Conservation (phyloP, 1,140 invertebrate species). For the Eufriesea mexicana region DNA sequence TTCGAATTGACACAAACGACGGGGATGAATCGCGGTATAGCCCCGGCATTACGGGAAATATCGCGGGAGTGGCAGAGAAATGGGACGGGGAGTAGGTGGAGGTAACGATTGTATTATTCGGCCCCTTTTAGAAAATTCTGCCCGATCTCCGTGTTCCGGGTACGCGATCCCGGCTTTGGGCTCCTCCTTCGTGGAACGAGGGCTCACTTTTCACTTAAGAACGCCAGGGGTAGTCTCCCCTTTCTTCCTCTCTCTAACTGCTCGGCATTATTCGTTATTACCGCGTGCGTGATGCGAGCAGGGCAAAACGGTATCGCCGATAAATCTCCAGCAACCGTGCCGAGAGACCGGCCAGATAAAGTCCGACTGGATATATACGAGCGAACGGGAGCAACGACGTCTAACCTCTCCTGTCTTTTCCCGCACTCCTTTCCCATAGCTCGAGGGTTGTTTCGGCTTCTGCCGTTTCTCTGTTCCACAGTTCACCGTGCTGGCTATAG, state of each 20-base stretch:
- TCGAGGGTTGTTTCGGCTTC: not conserved
- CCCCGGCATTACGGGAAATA: constrained; percentile 20
- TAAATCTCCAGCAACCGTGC: constrained; percentile 55
- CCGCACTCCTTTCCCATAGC: not conserved
- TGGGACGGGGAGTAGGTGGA: constrained; percentile 35
- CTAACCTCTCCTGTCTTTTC: not conserved
- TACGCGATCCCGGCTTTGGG: constrained; percentile 59
- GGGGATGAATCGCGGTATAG: constrained; percentile 5
- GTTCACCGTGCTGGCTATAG: constrained; percentile 5
- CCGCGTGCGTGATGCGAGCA: constrained; percentile 57
- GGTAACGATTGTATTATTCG: constrained; percentile 67
- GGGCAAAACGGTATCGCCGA: constrained; percentile 55
- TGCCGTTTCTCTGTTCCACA: constrained; percentile 5
- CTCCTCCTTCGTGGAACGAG: constrained; percentile 61
- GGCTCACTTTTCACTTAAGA: constrained; percentile 71
- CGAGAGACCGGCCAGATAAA: constrained; percentile 44
- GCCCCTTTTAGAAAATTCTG: constrained; percentile 57
- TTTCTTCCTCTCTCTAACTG: constrained; percentile 55
- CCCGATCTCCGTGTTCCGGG: constrained; percentile 56
- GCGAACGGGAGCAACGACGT: constrained; percentile 13
- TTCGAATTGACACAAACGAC: constrained; percentile 42
- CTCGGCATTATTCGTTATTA: constrained; percentile 69
- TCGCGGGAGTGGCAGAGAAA: constrained; percentile 40
- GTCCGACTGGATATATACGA: constrained; percentile 40
- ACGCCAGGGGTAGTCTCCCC: constrained; percentile 36